phyloP scores from a whole-genome alignment of 1,140 invertebrate genomes.

The Listronotus oregonensis region DNA sequence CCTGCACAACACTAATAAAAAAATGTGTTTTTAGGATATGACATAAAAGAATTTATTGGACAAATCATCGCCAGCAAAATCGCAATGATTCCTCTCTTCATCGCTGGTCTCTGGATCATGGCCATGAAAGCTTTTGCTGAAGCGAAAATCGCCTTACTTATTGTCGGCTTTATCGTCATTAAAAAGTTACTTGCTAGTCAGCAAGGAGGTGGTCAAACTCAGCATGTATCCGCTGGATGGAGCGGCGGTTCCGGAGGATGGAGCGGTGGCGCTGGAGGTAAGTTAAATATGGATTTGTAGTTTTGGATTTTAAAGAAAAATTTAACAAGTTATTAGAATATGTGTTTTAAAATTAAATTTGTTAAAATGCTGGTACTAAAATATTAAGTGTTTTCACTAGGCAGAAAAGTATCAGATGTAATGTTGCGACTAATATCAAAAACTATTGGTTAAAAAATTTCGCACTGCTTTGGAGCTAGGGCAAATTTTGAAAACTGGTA shows the following conservation, averaged over 20 bases:
- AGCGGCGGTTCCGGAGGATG: slow-evolving; percentile 53
- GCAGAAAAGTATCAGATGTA: too few species aligned
- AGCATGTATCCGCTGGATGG: slow-evolving; percentile 61
- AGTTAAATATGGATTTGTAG: slow-evolving; percentile 1
- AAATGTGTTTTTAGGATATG: slow-evolving; percentile 53
- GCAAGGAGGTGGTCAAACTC: slow-evolving; percentile 57
- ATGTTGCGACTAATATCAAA: too few species aligned
- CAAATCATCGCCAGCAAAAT: slow-evolving; percentile 76
- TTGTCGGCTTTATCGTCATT: slow-evolving; percentile 74
- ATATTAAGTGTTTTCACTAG: too few species aligned
- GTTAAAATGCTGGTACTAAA: too few species aligned
- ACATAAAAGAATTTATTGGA: slow-evolving; percentile 81
- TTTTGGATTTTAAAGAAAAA: background rate
- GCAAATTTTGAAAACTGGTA: too few species aligned
- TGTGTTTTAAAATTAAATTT: too few species aligned
- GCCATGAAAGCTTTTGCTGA: slow-evolving; percentile 77
- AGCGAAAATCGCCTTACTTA: slow-evolving; percentile 75
- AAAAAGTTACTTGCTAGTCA: slow-evolving; percentile 75
- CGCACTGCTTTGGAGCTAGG: too few species aligned
- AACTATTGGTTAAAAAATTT: too few species aligned
- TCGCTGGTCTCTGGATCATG: slow-evolving; percentile 72
- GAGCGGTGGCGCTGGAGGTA: slow-evolving; percentile 34
- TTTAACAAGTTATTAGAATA: background rate
- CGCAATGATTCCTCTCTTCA: slow-evolving; percentile 73
- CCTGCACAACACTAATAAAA: too few species aligned